phyloP scores from a whole-genome alignment of 2,113 vertebrate genomes.

The Ailuropoda melanoleuca region DNA sequence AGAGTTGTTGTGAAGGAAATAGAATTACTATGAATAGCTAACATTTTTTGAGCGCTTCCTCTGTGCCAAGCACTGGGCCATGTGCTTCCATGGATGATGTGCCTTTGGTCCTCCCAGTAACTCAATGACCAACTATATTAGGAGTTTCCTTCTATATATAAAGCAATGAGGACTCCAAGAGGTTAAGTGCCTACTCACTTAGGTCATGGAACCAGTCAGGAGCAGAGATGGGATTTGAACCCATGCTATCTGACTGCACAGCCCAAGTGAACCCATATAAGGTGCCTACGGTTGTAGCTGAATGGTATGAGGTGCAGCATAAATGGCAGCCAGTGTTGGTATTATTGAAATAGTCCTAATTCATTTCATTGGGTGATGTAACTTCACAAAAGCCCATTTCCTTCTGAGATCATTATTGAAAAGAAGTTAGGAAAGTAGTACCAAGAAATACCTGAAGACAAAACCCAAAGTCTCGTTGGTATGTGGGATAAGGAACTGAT shows the following conservation, averaged over 20 bases:
- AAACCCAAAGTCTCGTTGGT: neutral
- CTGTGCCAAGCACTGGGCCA: neutral
- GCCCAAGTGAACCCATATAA: neutral
- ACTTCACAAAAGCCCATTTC: neutral
- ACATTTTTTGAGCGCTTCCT: neutral
- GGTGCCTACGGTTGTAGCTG: neutral
- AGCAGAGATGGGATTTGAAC: neutral
- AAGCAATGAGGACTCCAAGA: neutral
- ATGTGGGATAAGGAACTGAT: neutral
- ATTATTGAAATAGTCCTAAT: neutral
- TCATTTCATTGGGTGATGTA: conserved; percentile 22
- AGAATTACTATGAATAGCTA: neutral
- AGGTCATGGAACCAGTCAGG: neutral
- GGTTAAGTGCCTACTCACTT: neutral
- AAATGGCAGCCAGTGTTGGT: neutral
- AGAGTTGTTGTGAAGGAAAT: neutral
- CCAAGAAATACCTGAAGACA: neutral
- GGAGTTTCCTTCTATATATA: neutral
- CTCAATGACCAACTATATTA: too few species aligned
- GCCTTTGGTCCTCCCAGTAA: neutral
- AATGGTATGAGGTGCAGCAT: neutral
- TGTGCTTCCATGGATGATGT: neutral
- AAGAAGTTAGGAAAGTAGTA: neutral
- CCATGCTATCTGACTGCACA: neutral
- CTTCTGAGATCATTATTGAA: neutral